Base-by-base conservation (phyloP, 1,140 invertebrate species). In the Druon quercuslanigerum region DNA sequence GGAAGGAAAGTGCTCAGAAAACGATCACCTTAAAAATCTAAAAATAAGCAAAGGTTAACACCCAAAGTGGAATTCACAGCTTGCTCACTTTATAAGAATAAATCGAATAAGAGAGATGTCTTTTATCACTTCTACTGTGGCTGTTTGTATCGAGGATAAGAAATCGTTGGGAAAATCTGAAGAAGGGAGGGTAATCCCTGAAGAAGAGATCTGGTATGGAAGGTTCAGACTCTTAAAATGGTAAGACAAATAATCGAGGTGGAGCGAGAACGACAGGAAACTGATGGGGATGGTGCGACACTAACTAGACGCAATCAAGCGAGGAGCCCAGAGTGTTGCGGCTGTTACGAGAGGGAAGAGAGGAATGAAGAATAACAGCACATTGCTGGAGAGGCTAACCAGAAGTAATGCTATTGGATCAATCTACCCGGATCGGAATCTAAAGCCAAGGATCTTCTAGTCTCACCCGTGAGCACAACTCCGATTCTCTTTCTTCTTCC, bases 231-330 rank as follows among this genome's bases (percentile, higher is more conserved):
- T 90, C 83, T 90, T 88, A 87, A 89, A 91, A 90, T 86, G 84
- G 79, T 84, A 90, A 88, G 88, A 90, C 88, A 88, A 89, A 90
- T 89, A 90, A 89, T 87, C 84, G 86, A 74, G 88, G 87, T 87
- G 78, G 80, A 87, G 83, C 82, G 80, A 85, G 80, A 76, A 71
- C 76, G 87, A 85, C 88, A 85, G 84, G 79, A 82, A 86, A 90
- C 84, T 87, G 89, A 90, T 90, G 87, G 82, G 83, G 81, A 83
- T 87, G 86, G 88, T 87, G 83, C 86, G 86, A 84, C 84, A 88
- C 87, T 90, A 90, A 90, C 88, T 90, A 89, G 88, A 90, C 88
- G 87, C 87, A 90, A 91, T 90, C 87, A 90, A 89, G 86, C 82
- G 88, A 88, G 84, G 82, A 83, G 85, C 82, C 79, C 77, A 72